These are phyloP conservation scores for Myotis brandtii DNA, from an alignment of 2,113 vertebrate genomes.

Conservation along the genomic window DNA sequence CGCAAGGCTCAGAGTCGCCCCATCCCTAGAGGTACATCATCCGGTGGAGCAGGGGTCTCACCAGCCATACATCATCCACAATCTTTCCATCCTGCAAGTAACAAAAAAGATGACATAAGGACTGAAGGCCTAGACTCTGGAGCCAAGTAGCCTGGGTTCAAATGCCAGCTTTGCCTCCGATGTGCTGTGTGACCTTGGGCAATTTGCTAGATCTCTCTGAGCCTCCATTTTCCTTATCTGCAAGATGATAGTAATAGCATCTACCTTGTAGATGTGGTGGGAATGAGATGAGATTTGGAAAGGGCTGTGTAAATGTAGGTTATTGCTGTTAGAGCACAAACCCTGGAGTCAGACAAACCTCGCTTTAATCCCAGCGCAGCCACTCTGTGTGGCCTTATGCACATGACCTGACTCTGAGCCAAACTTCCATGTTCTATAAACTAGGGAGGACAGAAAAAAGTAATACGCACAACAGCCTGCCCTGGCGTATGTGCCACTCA, in stretches of 20 bases:
- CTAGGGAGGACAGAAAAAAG: background rate
- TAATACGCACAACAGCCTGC: too few relatives aligned
- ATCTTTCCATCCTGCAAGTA: constrained; percentile 90
- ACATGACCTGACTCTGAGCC: background rate
- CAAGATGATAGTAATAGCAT: background rate
- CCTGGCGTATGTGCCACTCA: accelerated
- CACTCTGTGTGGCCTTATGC: background rate
- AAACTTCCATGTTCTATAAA: background rate
- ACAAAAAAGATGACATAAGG: constrained; percentile 54
- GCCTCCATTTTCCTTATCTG: background rate
- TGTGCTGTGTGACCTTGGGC: background rate
- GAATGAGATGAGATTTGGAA: background rate
- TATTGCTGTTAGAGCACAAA: background rate
- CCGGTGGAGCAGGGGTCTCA: constrained; percentile 87
- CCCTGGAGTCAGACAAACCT: background rate
- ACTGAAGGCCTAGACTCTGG: background rate
- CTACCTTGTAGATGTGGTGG: background rate
- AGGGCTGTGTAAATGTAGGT: background rate
- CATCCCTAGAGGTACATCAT: constrained; percentile 78
- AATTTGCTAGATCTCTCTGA: background rate
- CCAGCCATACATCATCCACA: constrained; percentile 91
- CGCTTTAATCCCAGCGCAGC: background rate
- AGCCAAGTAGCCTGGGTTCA: background rate
- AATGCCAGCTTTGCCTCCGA: background rate
- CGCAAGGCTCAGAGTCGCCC: background rate